Conservation (phyloP, 1,140 invertebrate genomes). For the Hylaeus volcanicus region DNA sequence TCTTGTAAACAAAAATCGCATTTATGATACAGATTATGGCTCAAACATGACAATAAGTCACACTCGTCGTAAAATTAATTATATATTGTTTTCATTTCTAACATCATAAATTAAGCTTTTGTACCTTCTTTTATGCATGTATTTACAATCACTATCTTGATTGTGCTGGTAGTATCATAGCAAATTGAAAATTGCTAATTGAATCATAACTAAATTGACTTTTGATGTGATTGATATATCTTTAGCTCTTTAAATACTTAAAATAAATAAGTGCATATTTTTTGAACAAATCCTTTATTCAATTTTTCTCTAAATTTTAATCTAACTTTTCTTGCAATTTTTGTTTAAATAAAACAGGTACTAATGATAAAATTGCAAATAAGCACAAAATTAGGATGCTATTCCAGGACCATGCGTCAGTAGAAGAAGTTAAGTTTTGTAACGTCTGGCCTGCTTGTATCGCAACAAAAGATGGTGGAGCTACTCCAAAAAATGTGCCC, state of each 20-base stretch:
- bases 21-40: too few species aligned
- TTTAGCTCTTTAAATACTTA: background rate
- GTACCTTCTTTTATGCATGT: too few species aligned
- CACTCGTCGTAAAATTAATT: too few species aligned
- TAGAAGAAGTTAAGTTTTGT: conserved; percentile 94
- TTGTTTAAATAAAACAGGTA: conserved; percentile 95
- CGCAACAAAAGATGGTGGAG: conserved; percentile 97
- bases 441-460: conserved; percentile 98
- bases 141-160: too few species aligned
- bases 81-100: too few species aligned
- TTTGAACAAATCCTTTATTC: conserved; percentile 12
- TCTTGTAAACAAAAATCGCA: too few species aligned
- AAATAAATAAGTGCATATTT: background rate
- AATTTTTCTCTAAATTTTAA: conserved; percentile 72
- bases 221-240: background rate
- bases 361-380: conserved; percentile 91
- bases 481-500: conserved; percentile 97
- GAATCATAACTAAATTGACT: background rate
- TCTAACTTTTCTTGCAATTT: conserved; percentile 91
- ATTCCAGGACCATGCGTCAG: conserved; percentile 93
- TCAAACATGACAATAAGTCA: background rate
- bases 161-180: too few species aligned
- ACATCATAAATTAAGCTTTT: too few species aligned
- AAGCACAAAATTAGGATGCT: conserved; percentile 89
- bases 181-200: background rate